phyloP scores from a whole-genome alignment of 1,140 invertebrate genomes.

The Nomia melanderi region DNA sequence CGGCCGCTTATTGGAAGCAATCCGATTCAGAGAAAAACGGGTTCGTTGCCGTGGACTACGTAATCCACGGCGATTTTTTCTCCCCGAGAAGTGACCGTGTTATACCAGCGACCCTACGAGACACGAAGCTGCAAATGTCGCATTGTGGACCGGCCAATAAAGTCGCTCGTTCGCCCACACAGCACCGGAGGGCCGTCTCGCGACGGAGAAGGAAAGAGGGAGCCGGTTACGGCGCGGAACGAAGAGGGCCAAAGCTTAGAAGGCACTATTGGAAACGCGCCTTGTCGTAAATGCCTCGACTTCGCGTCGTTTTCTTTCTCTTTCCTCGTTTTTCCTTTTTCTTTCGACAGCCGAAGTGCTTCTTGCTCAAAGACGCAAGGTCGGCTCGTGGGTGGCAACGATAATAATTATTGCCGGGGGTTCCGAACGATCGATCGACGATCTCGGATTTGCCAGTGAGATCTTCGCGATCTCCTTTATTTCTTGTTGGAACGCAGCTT shows the following conservation, averaged over 20 bases:
- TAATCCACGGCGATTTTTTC: constrained; percentile 41
- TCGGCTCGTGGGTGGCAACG: constrained; percentile 49
- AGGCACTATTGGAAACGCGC: constrained; percentile 51
- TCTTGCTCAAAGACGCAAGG: constrained; percentile 35
- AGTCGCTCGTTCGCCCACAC: constrained; percentile 60
- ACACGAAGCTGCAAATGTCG: constrained; percentile 50
- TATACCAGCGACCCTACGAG: constrained; percentile 47
- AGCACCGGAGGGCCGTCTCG: constrained; percentile 5
- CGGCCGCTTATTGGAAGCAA: neutral
- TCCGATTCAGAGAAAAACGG: constrained; percentile 23
- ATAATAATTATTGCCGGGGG: constrained; percentile 50
- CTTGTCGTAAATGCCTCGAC: constrained; percentile 54
- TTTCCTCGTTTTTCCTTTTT: constrained; percentile 18
- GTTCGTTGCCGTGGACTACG: constrained; percentile 7
- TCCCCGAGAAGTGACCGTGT: constrained; percentile 34
- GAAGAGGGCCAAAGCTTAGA: constrained; percentile 26
- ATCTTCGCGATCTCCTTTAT: constrained; percentile 35
- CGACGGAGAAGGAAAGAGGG: neutral
- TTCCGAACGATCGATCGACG: constrained; percentile 47
- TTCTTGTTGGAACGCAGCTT: constrained; percentile 36
- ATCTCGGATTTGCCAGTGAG: constrained; percentile 32
- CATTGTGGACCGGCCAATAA: constrained; percentile 63
- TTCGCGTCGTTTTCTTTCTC: constrained; percentile 38
- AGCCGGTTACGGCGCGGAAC: neutral
- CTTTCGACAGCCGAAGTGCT: neutral